Conservation (phyloP, 2,888 invertebrate species). For the Linyphia triangularis region DNA sequence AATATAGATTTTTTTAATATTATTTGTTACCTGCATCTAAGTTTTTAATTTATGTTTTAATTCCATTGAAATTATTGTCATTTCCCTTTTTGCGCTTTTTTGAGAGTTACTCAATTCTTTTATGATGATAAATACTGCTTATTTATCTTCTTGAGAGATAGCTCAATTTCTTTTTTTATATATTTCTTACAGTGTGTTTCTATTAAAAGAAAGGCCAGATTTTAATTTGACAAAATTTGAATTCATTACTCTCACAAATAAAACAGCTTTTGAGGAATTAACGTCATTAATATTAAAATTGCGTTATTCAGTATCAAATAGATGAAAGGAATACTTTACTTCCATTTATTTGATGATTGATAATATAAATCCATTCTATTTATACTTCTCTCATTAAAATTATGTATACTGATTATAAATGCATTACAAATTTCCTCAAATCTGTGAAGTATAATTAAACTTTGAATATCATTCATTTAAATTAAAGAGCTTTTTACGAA, state of each 20-base stretch:
- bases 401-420: too few species aligned
- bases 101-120: conserved; percentile 2
- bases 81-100: conserved; percentile 38
- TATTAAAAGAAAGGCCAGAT: background rate
- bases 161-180: conserved; percentile 5
- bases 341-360: too few species aligned
- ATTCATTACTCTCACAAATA: background rate
- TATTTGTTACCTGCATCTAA: conserved; percentile 29
- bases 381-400: too few species aligned
- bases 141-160: background rate
- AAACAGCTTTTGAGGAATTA: background rate
- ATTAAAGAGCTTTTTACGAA: too few species aligned
- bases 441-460: too few species aligned
- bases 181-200: background rate
- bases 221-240: background rate
- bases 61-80: conserved; percentile 33
- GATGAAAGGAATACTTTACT: background rate
- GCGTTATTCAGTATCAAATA: background rate
- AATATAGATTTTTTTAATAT: conserved; percentile 58
- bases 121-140: background rate
- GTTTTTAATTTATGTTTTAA: conserved; percentile 21
- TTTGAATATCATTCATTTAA: too few species aligned
- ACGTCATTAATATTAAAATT: too few species aligned
- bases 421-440: too few species aligned
- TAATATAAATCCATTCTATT: too few species aligned